phyloP scores from a whole-genome alignment of 30 jellyfish, hydroid and myxozoan species.

The Rhopilema esculentum region DNA sequence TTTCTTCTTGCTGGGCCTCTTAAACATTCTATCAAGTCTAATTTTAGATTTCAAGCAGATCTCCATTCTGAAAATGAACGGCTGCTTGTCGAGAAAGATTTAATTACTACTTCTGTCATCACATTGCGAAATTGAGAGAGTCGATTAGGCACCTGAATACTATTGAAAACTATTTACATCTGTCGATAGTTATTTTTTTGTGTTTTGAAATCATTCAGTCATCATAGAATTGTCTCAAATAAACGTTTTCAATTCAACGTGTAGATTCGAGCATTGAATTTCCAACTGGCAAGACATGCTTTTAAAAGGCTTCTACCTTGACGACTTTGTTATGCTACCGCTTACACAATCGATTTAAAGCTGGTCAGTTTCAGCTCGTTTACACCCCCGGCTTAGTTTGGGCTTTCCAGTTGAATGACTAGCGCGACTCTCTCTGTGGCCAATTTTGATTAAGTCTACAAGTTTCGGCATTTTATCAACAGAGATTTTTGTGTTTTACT shows the following conservation, averaged over 20 bases:
- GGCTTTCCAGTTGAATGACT: not conserved
- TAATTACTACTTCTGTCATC: conserved; percentile 2
- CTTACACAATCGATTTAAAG: not conserved
- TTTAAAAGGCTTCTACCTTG: not conserved
- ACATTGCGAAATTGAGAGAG: not conserved
- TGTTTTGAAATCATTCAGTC: conserved; percentile 1
- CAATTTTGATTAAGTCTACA: not conserved
- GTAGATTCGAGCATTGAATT: not conserved
- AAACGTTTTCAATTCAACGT: not conserved
- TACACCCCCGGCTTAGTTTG: not conserved
- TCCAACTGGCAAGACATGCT: not conserved
- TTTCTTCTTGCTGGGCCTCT: not conserved
- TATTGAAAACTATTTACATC: conserved; percentile 3
- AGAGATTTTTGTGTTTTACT: not conserved
- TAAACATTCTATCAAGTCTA: not conserved
- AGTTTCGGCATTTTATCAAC: not conserved
- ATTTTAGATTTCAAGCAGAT: not conserved
- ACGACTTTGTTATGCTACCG: not conserved
- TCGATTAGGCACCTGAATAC: conserved; percentile 21
- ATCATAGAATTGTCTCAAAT: conserved; percentile 9
- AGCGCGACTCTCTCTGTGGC: conserved; percentile 24
- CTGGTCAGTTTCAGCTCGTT: not conserved
- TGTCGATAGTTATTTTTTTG: not conserved
- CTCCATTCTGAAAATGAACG: not conserved
- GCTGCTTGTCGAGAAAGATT: not conserved